Base-by-base conservation (phyloP, 2,113 vertebrate genomes). In the Ammodytes dubius region DNA sequence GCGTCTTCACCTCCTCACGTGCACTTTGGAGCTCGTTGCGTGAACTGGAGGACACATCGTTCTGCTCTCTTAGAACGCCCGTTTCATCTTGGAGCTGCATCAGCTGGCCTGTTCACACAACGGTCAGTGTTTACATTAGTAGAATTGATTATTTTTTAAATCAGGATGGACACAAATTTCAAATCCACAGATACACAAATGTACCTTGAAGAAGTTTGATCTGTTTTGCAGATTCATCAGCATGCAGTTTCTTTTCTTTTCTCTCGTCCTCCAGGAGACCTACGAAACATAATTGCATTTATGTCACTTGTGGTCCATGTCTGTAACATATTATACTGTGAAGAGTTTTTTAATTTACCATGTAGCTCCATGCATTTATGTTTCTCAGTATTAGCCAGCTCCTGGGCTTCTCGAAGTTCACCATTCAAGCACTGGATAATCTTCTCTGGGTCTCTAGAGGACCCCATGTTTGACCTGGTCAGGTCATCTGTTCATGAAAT, bases 311-410 rank as follows among this genome's bases (percentile, higher is more conserved):
- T 17, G 10, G 2, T 14, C 27, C 27, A 27, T 52, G 5, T 50
- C 2, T 74, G 60, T 47, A n/a, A 4, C 14, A 45, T 4, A n/a
- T 37, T 12, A 42, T 10, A 13, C 52, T 19, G 39, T 52, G 11
- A 19, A 74, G 5, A 19, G 63, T 45, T 40, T 35, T 14, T 1
- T 1, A 3, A 93, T 45, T 84, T 96, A 99, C 98, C 97, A 97
- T 98, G 97, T 83, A 99, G 95, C 92, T 99, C 97, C 90, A 95
- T 95, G 95, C 94, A 97, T 94, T 97, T 99, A 93, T 96, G 96
- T 92, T 96, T 97, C 94, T 96, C 97, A 65, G 91, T 91, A 81
- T 95, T 97, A 89, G 96, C 97, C 84, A 96, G 93, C 85, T 98
- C 97, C 94, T 96, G 97, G 80, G 97, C 97, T 90, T 97, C 96